phyloP scores from a whole-genome alignment of 2,113 vertebrate species.

The Axis porcinus region DNA sequence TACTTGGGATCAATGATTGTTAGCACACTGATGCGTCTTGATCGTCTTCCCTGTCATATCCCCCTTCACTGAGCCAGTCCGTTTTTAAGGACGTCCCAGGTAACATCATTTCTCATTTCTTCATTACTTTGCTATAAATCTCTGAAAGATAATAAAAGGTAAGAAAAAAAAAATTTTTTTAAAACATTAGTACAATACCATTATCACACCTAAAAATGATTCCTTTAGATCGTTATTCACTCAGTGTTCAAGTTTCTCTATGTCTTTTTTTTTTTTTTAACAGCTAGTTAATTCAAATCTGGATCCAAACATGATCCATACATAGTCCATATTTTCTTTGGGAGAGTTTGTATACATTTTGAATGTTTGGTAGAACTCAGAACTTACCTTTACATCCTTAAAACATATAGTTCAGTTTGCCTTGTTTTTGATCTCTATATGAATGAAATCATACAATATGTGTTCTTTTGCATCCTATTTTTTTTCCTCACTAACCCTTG shows the following conservation, averaged over 20 bases:
- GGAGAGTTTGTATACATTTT: neutral
- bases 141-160: neutral
- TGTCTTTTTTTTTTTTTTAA: neutral
- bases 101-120: neutral
- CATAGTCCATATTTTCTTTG: neutral
- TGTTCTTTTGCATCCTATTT: neutral
- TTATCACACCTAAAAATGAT: neutral
- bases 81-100: neutral
- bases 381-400: neutral
- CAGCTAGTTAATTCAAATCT: neutral
- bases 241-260: neutral
- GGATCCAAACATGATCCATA: neutral
- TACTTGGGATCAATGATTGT: neutral
- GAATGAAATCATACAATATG: neutral
- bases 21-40: neutral
- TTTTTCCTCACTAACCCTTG: neutral
- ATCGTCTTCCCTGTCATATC: neutral
- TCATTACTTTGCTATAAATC: neutral
- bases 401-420: neutral
- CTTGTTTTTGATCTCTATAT: neutral
- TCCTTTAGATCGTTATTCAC: neutral
- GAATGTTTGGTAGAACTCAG: neutral
- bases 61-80: neutral
- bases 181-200: neutral
- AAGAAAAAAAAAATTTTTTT: neutral